These are phyloP conservation scores for Trachythela sp. DNA, from an alignment of 64 coral and sea anemone genomes.

Conservation along the genomic window DNA sequence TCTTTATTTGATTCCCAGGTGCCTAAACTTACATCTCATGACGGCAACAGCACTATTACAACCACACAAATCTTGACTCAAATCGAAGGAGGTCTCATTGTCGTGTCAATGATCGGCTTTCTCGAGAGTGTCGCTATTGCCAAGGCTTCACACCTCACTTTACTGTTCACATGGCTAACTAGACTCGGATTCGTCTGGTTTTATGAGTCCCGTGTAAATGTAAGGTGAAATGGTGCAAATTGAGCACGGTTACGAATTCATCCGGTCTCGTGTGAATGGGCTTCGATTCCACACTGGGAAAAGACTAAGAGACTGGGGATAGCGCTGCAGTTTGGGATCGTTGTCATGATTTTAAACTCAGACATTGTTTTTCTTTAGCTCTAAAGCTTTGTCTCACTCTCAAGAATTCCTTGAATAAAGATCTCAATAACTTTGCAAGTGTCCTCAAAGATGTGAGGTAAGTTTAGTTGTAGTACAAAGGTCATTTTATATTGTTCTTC, in stretches of 20 bases:
- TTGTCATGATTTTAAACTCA: too few relatives aligned
- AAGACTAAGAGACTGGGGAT: too few relatives aligned
- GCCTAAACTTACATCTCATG: constrained; percentile 50
- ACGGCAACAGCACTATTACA: constrained; percentile 52
- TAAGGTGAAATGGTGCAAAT: too few relatives aligned
- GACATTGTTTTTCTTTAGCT: background rate
- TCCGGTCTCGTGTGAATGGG: too few relatives aligned
- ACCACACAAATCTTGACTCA: constrained; percentile 53
- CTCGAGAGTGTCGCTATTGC: constrained; percentile 95
- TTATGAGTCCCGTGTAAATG: too few relatives aligned
- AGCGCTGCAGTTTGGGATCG: too few relatives aligned
- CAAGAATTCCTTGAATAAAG: constrained; percentile 14
- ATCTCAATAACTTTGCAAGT: background rate
- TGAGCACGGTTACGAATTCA: too few relatives aligned
- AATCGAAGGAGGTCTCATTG: constrained; percentile 64
- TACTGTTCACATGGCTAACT: too few relatives aligned
- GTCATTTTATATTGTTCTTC: too few relatives aligned
- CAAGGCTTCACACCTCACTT: too few relatives aligned
- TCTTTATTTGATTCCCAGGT: constrained; percentile 39
- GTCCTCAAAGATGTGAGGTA: background rate
- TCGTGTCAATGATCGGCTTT: constrained; percentile 84
- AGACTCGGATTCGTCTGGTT: too few relatives aligned
- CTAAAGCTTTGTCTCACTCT: background rate
- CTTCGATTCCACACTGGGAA: too few relatives aligned
- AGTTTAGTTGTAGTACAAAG: background rate